Conservation (phyloP, 1,140 invertebrate species). For the Chelonus insularis region DNA sequence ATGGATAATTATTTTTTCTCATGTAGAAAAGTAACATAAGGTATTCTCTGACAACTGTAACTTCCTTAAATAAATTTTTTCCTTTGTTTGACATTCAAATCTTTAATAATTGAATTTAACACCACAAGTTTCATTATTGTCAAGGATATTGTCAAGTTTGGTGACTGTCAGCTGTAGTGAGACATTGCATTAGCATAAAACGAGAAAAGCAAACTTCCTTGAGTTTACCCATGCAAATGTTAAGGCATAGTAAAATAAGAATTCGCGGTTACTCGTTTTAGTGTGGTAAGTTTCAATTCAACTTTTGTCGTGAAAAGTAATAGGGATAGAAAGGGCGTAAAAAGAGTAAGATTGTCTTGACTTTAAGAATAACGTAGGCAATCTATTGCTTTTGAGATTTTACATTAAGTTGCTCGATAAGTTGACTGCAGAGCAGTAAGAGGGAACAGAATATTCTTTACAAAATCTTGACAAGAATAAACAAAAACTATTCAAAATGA, state of each 20-base stretch:
- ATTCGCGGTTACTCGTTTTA: constrained; percentile 21
- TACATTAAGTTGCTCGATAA: neutral
- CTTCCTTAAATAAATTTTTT: neutral
- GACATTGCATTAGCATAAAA: constrained; percentile 28
- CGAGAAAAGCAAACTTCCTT: constrained; percentile 26
- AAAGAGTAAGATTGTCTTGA: neutral
- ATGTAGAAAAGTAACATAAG: no score
- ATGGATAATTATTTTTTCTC: no score
- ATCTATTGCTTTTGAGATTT: neutral
- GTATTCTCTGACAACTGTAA: no score
- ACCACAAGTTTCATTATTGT: constrained; percentile 22
- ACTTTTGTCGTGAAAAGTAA: constrained; percentile 28
- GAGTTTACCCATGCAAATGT: constrained; percentile 37
- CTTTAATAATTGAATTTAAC: constrained; percentile 23
- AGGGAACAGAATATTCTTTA: neutral
- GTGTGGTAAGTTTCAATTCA: constrained; percentile 40
- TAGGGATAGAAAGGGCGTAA: constrained; percentile 2
- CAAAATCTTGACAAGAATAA: neutral
- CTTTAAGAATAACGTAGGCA: neutral
- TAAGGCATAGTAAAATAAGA: constrained; percentile 6
- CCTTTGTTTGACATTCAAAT: neutral
- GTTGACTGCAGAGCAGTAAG: neutral
- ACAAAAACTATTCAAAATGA: constrained; percentile 40
- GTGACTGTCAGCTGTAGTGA: constrained; percentile 14
- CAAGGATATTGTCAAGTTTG: constrained; percentile 16